Evolutionary conservation across 1,140 invertebrate species (phyloP), one percentile per base, ranked within the genome.

Genomic region (Leptoteleia sp.): DNA sequence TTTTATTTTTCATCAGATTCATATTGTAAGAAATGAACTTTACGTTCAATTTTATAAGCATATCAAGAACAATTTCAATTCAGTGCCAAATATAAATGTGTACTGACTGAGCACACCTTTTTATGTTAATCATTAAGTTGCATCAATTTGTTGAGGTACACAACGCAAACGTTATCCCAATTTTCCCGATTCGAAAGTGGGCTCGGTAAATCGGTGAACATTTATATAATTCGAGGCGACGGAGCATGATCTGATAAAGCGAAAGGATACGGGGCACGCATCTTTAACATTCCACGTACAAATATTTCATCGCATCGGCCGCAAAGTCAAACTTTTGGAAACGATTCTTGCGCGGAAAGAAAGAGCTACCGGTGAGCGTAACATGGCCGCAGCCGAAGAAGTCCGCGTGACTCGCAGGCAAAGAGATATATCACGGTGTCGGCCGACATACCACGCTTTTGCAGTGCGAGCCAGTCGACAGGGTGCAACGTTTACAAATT

Each of bases 391-490:
- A 22, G 45, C 22, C 64, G 54, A 78, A 78, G 76, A 83, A 80
- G 79, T 80, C 79, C 79, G 76, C 79, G 76, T 70, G 68, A 78
- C 78, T 70, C 78, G 76, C 81, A 78, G 65, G 71, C 82, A 78
- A 82, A 85, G 83, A 85, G 79, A 86, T 88, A 87, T 87, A 88
- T 88, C 86, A 84, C 82, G 85, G 79, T 86, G 87, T 88, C 84
- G 81, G 80, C 76, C 82, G 83, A 85, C 86, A 88, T 87, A 86
- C 82, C 86, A 85, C 82, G 84, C 84, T 87, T 88, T 85, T 81
- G 82, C 83, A 82, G 82, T 81, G 73, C 75, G 77, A 81, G 76
- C 61, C 76, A 52, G 72, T 79, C 81, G 84, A 85, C 83, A 84
- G 80, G 70, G 82, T 79, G 80, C 81, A 82, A 68, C 73, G 80